Base-by-base conservation (phyloP, 2,888 invertebrate genomes). In the Cephus nigrinus region DNA sequence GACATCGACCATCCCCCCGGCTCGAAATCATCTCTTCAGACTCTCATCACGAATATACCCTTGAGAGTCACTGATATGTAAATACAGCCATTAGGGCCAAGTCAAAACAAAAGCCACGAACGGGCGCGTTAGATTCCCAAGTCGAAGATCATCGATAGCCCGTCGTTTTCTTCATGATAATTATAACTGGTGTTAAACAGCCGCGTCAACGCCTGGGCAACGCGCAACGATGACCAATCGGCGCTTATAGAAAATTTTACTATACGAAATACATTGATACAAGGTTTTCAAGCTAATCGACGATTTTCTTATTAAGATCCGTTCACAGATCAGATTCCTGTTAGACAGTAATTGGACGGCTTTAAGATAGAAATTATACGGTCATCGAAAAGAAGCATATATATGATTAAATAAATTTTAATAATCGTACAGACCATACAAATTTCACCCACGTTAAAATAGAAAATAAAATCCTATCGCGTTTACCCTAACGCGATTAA, bases 41-140 rank as follows among this genome's bases (percentile, higher is more conserved):
- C 73, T 74, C 73, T 69, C 73, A 55, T 76, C 35, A 33, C 35
- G 69, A 23, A 72, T 74, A 36, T 23, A 32, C 73, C 73, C 68
- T 77, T 77, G 77, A 77, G 74, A 69, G 74, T 74, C 77, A 75
- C 77, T 77, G 77, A 74, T 77, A 77, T 77, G 77, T 77, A 77
- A 77, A 77, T 77, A 35, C 74, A 77, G 77, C 77, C 77, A 77
- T 77, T 77, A 77, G 71, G 74, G 77, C 77, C 55, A 40, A 77
- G 77, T 77, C 77, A 77, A 77, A 77, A 77, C 77, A 77, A 77
- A 77, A 77, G 74, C 69, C 55, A 69, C 68, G 75, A 30, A 35
- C 71, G 75, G 69, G 31, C 32, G 31, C 12, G 31, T 31, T 33
- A 15, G 71, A 71, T 71, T 31, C 33, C 1, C 71, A 23, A 71